Evolutionary conservation across 2,797 vertebrate genomes (phyloP), one percentile per base, ranked within the genome.

Genomic region (Allobates femoralis): DNA sequence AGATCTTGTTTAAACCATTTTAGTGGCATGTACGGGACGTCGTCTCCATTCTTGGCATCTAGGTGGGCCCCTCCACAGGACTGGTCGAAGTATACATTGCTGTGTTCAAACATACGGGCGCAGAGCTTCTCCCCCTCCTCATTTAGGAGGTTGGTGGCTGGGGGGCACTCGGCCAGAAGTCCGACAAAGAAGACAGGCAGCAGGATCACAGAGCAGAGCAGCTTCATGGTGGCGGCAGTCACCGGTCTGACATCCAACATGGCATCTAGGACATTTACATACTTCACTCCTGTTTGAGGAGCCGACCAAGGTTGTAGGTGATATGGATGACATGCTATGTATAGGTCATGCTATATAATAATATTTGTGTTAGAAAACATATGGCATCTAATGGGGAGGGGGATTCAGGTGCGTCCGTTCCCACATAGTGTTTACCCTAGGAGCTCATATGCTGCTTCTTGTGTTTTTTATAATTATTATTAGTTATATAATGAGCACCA

Each of bases 361-460:
- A 55, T 19, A 16, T 62, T 11, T 77, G 73, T 8, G 71, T 66
- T 58, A 32, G 58, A 28, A 5, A 51, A 64, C 83, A 84, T 34
- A 46, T 46, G 41, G n/a, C 30, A 7, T 46, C 41, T 46, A 46
- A 46, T 21, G n/a, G 23, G 8, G 46, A 26, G 55, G 7, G 14
- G 76, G 23, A 34, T 23, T 5, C 60, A 85, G 75, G 21, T 85
- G 75, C 16, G 30, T 21, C 5, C 12, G 21, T 79, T 85, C 84
- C 76, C 76, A 71, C 26, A 60, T 14, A 28, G n/a, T 73, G 15
- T 34, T 58, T 58, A n/a, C 56, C 26, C 66, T 82, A 56, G 3
- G 15, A n/a, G 23, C 18, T 84, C 21, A 67, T 8, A 23, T 98
- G 97, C 91, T 96, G 95, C 83, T 92, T 92, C 83, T 95, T 96